Evolutionary conservation across 2,797 vertebrate species (phyloP).

Genomic region (Microctenopoma stevenorrisi): DNA sequence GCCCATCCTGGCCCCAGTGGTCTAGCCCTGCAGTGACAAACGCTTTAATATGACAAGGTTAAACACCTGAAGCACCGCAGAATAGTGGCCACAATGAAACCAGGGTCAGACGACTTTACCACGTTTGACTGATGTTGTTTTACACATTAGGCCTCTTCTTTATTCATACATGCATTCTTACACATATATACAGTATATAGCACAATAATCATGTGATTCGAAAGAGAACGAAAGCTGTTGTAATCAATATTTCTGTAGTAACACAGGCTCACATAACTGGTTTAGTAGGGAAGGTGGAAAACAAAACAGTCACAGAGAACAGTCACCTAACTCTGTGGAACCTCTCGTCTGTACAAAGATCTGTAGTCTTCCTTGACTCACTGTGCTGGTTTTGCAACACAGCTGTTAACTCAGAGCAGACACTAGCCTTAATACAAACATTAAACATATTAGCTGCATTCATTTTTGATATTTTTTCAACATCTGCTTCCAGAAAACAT

Average conservation of each 20-base stretch:
- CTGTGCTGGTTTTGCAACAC: background rate
- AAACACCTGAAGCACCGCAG: conserved; percentile 74
- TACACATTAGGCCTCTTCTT: conserved; percentile 23
- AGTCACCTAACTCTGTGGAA: background rate
- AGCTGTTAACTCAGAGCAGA: conserved; percentile 11
- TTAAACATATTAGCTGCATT: background rate
- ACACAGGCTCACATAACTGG: background rate
- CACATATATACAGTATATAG: too few species aligned
- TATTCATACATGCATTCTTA: background rate
- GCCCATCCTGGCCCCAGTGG: conserved; percentile 61
- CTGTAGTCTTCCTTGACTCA: conserved; percentile 14
- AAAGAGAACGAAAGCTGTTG: background rate
- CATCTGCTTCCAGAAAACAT: background rate
- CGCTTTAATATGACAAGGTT: conserved; percentile 80
- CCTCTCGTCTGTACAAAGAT: conserved; percentile 5
- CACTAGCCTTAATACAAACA: background rate
- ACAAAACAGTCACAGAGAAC: background rate
- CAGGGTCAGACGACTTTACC: conserved; percentile 63
- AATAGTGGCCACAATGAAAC: conserved; percentile 50
- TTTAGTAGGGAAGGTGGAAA: conserved; percentile 2
- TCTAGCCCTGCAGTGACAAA: conserved; percentile 74
- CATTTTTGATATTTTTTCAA: too few species aligned
- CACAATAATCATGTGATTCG: background rate
- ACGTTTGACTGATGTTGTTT: conserved; percentile 34
- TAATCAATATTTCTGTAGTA: background rate